Evolutionary conservation across 64 coral and sea anemone genomes (phyloP), one percentile per base, ranked within the genome.

Genomic region (Montipora foliosa): DNA sequence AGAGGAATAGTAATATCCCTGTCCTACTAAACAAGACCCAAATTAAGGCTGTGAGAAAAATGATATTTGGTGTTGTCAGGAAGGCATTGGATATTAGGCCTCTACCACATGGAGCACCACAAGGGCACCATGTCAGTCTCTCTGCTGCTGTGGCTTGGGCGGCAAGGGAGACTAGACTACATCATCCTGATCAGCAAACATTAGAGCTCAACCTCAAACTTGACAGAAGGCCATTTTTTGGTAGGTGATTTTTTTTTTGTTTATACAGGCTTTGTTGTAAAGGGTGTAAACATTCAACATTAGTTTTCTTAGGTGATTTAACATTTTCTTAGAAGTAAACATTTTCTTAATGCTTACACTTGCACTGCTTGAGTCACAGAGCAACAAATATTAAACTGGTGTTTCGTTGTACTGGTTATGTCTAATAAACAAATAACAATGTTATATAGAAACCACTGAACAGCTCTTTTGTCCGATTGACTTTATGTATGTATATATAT

Each of bases 21-120:
- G 5, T 95, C 49, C 82, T 95, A 0, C 49, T 95, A 4, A 91
- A 87, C n/a, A 95, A 95, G 49, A 95, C 90, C 51, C 89, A 95
- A 29, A 87, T 91, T 14, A 95, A 95, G 66, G 94, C 94, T 8
- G 50, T 95, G 44, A 13, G 93, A 15, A 85, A 85, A 49, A 79
- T 95, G 88, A 72, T 95, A 44, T 90, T 95, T 76, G 48, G 13
- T 67, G 80, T 95, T 16, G 80, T 95, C 3, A 84, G 74, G 50
- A 89, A 95, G 44, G 82, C 88, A 22, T 79, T 95, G 67, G 59
- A 61, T 4, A 91, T 91, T 7, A 68, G 52, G 12, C 84, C 45
- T 13, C 29, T 95, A 21, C 77, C 94, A 87, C 14, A 67, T 81
- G 77, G 66, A 25, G 55, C 17, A 11, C 78, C 79, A 25, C n/a